Evolutionary conservation across 2,888 invertebrate species (phyloP).

Genomic region (Ichneumoninae sp.): DNA sequence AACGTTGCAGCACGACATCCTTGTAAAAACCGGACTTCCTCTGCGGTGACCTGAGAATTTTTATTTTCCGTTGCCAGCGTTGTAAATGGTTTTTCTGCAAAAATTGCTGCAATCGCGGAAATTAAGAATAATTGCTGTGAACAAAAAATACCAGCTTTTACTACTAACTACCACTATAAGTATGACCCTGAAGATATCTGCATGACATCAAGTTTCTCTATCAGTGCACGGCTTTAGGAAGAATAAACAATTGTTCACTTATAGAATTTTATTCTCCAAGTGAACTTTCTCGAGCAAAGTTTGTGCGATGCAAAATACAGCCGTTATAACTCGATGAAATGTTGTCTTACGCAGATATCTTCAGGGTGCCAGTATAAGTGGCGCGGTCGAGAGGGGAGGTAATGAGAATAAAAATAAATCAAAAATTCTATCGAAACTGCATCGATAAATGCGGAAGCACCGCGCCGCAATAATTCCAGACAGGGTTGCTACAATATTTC

Average conservation of each 20-base stretch:
- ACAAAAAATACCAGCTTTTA: neutral
- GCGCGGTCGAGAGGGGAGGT: too few species aligned
- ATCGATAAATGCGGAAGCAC: neutral
- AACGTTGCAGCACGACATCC: neutral
- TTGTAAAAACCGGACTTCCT: neutral
- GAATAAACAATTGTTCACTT: too few species aligned
- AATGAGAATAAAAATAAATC: neutral
- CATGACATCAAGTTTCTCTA: too few species aligned
- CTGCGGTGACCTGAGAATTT: conserved; percentile 9
- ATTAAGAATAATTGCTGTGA: too few species aligned
- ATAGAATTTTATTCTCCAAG: too few species aligned
- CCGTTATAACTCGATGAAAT: too few species aligned
- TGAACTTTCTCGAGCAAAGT: too few species aligned
- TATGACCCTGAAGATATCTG: too few species aligned
- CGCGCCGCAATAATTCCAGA: neutral
- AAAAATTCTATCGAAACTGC: neutral
- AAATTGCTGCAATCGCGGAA: neutral
- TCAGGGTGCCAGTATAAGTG: too few species aligned
- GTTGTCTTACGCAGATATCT: too few species aligned
- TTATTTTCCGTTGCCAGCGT: neutral
- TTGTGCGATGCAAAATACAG: too few species aligned
- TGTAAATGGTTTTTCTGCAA: neutral
- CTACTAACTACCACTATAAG: neutral
- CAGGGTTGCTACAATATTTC: neutral
- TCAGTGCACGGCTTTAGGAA: too few species aligned